Evolutionary conservation across 2,888 invertebrate genomes (phyloP).

Genomic region (Eremobia ochroleuca): DNA sequence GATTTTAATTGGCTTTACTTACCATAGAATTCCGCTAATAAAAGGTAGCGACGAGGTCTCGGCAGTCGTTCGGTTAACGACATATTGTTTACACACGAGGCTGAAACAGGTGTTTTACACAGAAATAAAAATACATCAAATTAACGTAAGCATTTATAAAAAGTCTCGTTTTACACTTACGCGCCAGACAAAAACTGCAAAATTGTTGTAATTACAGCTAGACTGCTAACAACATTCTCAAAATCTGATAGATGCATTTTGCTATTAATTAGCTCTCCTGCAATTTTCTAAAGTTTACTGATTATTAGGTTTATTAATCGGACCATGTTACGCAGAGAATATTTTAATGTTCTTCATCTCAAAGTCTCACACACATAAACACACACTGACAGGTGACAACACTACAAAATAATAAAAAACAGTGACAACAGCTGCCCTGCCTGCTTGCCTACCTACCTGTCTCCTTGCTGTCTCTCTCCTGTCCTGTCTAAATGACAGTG

Average conservation of each 20-base stretch:
- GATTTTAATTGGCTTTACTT: slow-evolving; percentile 78
- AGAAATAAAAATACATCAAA: slow-evolving; percentile 12
- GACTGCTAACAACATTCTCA: slow-evolving; percentile 77
- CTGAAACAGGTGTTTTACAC: slow-evolving; percentile 86
- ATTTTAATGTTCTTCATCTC: slow-evolving; percentile 1
- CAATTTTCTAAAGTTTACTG: slow-evolving; percentile 21
- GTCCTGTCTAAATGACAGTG: no score
- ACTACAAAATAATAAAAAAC: neutral
- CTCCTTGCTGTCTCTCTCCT: no score
- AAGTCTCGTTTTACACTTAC: slow-evolving; percentile 90
- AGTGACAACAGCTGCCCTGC: neutral
- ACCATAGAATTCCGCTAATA: slow-evolving; percentile 94
- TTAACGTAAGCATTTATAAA: slow-evolving; percentile 16
- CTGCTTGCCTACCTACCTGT: no score
- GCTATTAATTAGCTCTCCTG: slow-evolving; percentile 1
- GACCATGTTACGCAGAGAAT: slow-evolving; percentile 36
- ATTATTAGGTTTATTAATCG: neutral
- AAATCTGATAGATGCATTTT: slow-evolving; percentile 75
- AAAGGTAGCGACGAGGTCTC: slow-evolving; percentile 95
- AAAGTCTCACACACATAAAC: slow-evolving; percentile 11
- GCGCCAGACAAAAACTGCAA: slow-evolving; percentile 96
- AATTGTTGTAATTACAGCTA: slow-evolving; percentile 94
- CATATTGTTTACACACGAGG: slow-evolving; percentile 94
- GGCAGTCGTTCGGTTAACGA: slow-evolving; percentile 94
- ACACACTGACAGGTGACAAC: neutral